Percentiles rank a stretch among this genome's conserved stretches.
Conservation (phyloP, 2,888 invertebrate genomes). For the Ophonus ardosiacus region DNA sequence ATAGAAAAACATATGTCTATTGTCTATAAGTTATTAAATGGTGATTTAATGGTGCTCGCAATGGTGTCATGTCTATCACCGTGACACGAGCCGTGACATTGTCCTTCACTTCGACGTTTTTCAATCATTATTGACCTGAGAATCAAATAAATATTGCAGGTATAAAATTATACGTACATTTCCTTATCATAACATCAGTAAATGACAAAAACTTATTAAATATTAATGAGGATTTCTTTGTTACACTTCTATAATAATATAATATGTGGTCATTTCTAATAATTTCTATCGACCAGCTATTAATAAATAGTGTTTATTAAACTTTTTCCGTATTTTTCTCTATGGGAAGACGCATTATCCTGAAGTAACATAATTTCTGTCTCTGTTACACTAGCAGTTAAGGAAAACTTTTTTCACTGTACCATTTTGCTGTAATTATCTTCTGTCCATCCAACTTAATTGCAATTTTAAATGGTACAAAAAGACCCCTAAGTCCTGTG, state of each 20-base stretch:
- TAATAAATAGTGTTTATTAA: not conserved
- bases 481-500: too few species aligned
- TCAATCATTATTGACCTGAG: not conserved
- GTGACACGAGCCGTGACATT: not conserved
- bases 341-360: too few species aligned
- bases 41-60: too few species aligned
- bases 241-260: not conserved
- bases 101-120: not conserved
- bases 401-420: too few species aligned
- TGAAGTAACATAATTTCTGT: too few species aligned
- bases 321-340: not conserved
- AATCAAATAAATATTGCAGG: constrained; percentile 19
- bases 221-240: not conserved
- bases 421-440: too few species aligned
- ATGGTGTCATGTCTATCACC: too few species aligned
- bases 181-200: constrained; percentile 6
- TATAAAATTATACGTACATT: not conserved
- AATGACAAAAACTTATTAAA: constrained; percentile 19
- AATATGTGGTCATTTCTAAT: not conserved
- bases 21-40: too few species aligned
- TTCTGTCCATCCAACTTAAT: too few species aligned
- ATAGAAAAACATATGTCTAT: too few species aligned
- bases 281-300: constrained; percentile 11
- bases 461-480: too few species aligned
- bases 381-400: too few species aligned